Percentiles rank a stretch among this genome's conserved stretches.
Conservation (phyloP, 2,797 vertebrate species). For the Parambassis ranga region DNA sequence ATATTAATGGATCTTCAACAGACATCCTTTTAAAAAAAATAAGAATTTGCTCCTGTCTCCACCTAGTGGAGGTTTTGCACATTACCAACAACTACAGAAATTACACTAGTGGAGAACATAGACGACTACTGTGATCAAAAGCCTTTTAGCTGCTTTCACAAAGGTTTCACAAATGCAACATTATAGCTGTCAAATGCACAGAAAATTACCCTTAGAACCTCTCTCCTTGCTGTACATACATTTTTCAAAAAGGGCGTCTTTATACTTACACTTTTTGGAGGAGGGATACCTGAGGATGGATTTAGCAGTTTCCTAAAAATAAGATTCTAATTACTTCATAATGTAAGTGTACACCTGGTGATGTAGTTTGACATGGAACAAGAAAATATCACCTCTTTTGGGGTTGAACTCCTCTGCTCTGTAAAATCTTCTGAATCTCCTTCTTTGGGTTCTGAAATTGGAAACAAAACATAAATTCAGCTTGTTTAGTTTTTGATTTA, state of each 20-base stretch:
- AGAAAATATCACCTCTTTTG: conserved; percentile 57
- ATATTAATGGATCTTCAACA: background rate
- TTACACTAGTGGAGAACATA: background rate
- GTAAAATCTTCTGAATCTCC: conserved; percentile 25
- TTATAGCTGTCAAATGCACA: background rate
- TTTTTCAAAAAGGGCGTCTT: background rate
- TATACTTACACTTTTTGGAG: conserved; percentile 58
- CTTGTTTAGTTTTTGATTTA: background rate
- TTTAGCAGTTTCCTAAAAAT: conserved; percentile 57
- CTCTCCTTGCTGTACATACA: too few species aligned
- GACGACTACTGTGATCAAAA: background rate
- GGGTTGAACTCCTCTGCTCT: conserved; percentile 52
- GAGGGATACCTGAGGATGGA: conserved; percentile 57
- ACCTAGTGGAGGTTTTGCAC: conserved; percentile 55
- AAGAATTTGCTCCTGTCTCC: conserved; percentile 37
- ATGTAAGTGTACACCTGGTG: background rate
- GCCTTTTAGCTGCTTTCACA: background rate
- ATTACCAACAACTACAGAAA: background rate
- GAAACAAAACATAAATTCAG: background rate
- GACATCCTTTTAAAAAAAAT: background rate
- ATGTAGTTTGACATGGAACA: background rate
- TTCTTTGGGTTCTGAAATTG: conserved; percentile 26
- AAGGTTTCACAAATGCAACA: background rate
- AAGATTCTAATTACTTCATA: background rate
- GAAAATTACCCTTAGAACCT: too few species aligned